A percentile compares a stretch with the other conserved stretches of the same genome.
These are phyloP conservation scores for Fregata magnificens DNA, from an alignment of 2,113 vertebrate genomes.

Conservation along the genomic window DNA sequence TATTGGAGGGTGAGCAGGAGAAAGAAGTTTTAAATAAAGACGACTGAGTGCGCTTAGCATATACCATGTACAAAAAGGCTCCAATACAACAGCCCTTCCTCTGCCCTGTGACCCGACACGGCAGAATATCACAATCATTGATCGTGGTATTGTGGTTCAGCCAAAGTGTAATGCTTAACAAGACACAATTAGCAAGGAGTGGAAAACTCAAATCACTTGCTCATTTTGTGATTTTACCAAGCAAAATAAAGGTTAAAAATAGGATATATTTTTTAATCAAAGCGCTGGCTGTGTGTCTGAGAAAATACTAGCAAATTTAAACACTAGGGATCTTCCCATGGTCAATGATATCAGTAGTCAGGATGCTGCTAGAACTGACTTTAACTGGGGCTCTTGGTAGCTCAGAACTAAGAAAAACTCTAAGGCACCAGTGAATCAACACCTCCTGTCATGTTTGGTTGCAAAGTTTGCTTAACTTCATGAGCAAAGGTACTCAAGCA, in stretches of 20 bases:
- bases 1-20: background rate
- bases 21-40: background rate
- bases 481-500: background rate
- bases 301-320: background rate
- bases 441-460: background rate
- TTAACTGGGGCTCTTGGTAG: background rate
- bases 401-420: background rate
- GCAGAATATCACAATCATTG: background rate
- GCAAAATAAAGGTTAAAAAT: background rate
- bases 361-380: background rate
- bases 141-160: rapidly evolving
- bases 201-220: background rate
- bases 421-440: background rate
- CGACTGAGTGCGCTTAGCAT: background rate
- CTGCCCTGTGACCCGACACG: background rate
- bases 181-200: background rate
- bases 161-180: background rate
- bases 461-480: background rate
- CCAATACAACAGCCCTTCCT: background rate
- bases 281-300: background rate
- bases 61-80: background rate
- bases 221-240: background rate
- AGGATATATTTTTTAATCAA: background rate
- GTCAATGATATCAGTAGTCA: background rate
- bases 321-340: background rate